Evolutionary conservation across 2,797 vertebrate species (phyloP).

Genomic region (Cuculus canorus): DNA sequence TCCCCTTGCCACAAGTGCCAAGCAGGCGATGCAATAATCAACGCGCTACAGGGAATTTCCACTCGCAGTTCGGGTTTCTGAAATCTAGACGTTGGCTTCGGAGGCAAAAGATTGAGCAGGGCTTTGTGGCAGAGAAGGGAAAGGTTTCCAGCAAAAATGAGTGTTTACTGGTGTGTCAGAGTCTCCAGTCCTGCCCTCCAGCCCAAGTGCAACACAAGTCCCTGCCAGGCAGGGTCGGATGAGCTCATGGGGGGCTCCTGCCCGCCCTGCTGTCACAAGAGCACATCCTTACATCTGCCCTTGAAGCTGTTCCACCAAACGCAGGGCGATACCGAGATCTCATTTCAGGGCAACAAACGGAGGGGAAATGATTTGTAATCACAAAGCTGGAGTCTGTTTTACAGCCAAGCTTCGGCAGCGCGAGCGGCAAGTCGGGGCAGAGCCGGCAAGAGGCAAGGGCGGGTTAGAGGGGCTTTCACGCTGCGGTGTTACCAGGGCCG

Average conservation of each 20-base stretch:
- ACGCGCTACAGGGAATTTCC: slow-evolving; percentile 75
- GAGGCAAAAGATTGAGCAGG: slow-evolving; percentile 59
- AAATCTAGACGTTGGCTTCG: slow-evolving; percentile 75
- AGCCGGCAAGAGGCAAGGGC: neutral
- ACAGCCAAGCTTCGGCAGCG: slow-evolving; percentile 34
- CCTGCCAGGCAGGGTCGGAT: neutral
- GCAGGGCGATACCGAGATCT: slow-evolving; percentile 57
- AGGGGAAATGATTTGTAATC: slow-evolving; percentile 70
- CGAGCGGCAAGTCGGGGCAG: slow-evolving; percentile 23
- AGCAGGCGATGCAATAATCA: slow-evolving; percentile 75
- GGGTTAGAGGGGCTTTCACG: neutral
- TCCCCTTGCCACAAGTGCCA: slow-evolving; percentile 76
- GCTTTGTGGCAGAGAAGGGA: slow-evolving; percentile 60
- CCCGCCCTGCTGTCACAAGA: slow-evolving; percentile 55
- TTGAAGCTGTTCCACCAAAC: slow-evolving; percentile 63
- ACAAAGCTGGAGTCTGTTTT: slow-evolving; percentile 54
- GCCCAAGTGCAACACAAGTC: slow-evolving; percentile 37
- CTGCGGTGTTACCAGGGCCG: neutral
- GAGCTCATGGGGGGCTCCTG: slow-evolving; percentile 44
- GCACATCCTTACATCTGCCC: slow-evolving; percentile 47
- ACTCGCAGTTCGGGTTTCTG: slow-evolving; percentile 76
- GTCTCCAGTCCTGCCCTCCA: slow-evolving; percentile 66
- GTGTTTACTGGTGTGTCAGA: slow-evolving; percentile 59
- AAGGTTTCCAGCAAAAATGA: slow-evolving; percentile 44
- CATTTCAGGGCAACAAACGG: slow-evolving; percentile 61